A percentile compares a stretch with the other conserved stretches of the same genome.
Conservation (phyloP, 2,113 vertebrate genomes). For the Pantherophis guttatus region DNA sequence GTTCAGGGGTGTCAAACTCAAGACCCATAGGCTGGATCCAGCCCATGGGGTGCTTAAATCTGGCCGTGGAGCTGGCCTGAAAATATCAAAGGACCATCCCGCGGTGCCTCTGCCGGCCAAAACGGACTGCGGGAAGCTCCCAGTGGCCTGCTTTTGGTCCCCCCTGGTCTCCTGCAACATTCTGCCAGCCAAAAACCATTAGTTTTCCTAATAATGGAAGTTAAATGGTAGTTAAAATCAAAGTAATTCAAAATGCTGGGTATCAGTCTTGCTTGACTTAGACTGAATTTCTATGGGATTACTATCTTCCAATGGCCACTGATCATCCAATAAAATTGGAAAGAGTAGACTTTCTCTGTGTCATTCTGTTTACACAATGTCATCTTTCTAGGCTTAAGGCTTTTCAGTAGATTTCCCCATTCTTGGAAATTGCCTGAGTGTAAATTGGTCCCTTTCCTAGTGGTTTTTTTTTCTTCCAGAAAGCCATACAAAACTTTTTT, state of each 20-base stretch:
- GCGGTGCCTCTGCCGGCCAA: too few relatives aligned
- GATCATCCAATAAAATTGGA: neutral
- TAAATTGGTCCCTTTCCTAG: neutral
- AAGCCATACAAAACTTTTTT: neutral
- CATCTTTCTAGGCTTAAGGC: neutral
- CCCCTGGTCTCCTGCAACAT: too few relatives aligned
- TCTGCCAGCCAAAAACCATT: neutral
- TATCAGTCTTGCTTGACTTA: neutral
- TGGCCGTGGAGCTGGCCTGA: too few relatives aligned
- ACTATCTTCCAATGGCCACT: neutral
- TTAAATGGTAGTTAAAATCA: too few relatives aligned
- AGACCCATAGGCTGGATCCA: too few relatives aligned
- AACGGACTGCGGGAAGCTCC: too few relatives aligned
- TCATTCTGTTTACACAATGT: neutral
- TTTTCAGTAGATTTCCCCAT: neutral
- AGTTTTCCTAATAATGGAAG: neutral
- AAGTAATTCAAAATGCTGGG: neutral
- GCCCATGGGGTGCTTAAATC: too few relatives aligned
- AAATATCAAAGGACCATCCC: too few relatives aligned
- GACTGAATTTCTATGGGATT: neutral
- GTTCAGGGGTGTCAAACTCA: too few relatives aligned
- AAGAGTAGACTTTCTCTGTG: neutral
- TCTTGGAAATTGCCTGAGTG: neutral
- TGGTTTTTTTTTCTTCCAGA: neutral
- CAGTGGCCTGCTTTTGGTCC: too few relatives aligned